A percentile compares a stretch with the other conserved stretches of the same genome.
Conservation (phyloP, 2,113 vertebrate species). For the Daphoenositta chrysoptera region DNA sequence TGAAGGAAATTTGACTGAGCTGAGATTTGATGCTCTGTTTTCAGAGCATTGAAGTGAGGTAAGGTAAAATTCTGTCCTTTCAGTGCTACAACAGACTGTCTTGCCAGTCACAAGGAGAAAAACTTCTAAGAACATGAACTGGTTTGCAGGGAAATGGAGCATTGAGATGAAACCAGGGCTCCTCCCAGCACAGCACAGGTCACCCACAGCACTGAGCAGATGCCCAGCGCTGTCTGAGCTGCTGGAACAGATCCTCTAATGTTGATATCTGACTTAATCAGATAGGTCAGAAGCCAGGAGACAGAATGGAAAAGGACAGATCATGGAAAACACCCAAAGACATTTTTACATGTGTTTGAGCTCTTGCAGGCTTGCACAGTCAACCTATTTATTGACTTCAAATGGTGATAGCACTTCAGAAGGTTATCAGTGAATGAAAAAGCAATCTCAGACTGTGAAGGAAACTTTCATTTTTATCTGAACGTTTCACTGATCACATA, state of each 20-base stretch:
- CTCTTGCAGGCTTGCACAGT: neutral
- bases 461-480: neutral
- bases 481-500: neutral
- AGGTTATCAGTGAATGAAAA: neutral
- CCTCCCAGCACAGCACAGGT: neutral
- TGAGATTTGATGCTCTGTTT: neutral
- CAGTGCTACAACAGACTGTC: neutral
- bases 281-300: neutral
- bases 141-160: constrained; percentile 18
- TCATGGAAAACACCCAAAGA: neutral
- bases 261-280: neutral
- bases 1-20: neutral
- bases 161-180: neutral
- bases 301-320: neutral
- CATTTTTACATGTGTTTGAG: neutral
- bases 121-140: neutral
- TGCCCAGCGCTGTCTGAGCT: neutral
- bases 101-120: neutral
- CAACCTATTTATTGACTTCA: neutral
- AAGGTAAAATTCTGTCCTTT: neutral
- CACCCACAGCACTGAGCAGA: neutral
- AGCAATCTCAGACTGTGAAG: neutral
- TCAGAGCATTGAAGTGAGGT: neutral
- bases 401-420: neutral
- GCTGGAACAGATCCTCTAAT: neutral